Evolutionary conservation across 2,888 invertebrate genomes (phyloP), one percentile per base, ranked within the genome.

Genomic region (Heliconius aoede): DNA sequence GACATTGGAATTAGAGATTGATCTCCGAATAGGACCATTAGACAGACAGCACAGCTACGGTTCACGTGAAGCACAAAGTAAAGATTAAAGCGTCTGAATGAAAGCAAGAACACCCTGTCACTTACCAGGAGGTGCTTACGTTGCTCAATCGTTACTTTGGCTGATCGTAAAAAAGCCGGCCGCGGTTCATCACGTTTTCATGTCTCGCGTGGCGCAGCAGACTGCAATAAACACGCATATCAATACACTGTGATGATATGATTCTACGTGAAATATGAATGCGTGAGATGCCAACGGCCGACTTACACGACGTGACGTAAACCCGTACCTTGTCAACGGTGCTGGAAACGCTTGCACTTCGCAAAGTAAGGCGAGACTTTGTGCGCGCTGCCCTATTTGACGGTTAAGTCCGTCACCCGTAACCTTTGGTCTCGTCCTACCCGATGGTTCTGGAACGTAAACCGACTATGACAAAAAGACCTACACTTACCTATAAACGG

Each of bases 331-430:
- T 95, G 96, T 97, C 72, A 95, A 90, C 80, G 97, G 97, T 86
- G 96, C 96, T 81, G 97, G 97, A 89, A 95, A 97, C 74, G 96
- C 96, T 94, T 97, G 97, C 81, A 97, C 96, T 84, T 97, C 96
- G 89, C 97, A 97, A 84, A 97, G 95, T 83, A 96, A 95, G 80
- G 96, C 95, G 83, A 96, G 95, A 83, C 93, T 95, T 82, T 92
- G 89, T 76, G 83, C 85, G 78, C 84, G 84, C 80, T 86, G 87
- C 84, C 95, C 93, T 85, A 95, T 91, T 82, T 94, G 92, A 82
- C 95, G 95, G 88, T 95, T 95, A 82, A 95, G 92, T 77, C 95
- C 95, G 88, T 95, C 95, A 81, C 95, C 95, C 82, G 95, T 95
- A 85, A 96, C 92, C 87, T 96, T 96, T 73, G 97, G 97, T 74